Evolutionary conservation across 2,797 vertebrate genomes (phyloP).

Genomic region (Sebastes steindachneri): DNA sequence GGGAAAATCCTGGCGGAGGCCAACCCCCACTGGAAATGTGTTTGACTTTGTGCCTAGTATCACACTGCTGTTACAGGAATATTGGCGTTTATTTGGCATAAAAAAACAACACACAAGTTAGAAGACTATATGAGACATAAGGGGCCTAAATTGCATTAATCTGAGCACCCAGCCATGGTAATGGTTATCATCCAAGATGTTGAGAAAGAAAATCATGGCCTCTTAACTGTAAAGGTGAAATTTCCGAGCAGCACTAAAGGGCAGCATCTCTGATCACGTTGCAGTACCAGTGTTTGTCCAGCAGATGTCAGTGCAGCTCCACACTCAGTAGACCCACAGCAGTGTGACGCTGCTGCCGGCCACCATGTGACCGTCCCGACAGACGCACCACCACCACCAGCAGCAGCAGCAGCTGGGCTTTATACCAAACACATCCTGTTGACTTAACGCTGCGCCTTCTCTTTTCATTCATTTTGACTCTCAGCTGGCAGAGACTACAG

Average conservation of each 20-base stretch:
- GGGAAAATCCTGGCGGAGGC: no score
- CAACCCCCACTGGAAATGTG: no score
- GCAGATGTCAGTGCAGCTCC: conserved; percentile 45
- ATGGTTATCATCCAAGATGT: neutral
- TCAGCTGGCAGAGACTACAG: neutral
- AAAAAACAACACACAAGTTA: no score
- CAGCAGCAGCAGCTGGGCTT: neutral
- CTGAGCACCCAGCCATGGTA: neutral
- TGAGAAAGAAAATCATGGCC: neutral
- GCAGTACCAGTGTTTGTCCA: neutral
- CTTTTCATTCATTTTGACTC: neutral
- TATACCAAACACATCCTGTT: neutral
- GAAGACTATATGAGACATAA: no score
- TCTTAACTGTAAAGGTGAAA: neutral
- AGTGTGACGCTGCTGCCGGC: neutral
- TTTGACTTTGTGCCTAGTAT: no score
- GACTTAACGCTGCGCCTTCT: neutral
- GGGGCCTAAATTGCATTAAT: neutral
- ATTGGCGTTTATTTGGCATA: no score
- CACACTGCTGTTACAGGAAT: no score
- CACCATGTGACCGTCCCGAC: neutral
- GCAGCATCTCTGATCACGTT: neutral
- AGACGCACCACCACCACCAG: neutral
- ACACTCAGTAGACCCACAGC: neutral
- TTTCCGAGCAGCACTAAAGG: neutral